Conservation (phyloP, 2,888 invertebrate species). For the Dryobotodes eremita region DNA sequence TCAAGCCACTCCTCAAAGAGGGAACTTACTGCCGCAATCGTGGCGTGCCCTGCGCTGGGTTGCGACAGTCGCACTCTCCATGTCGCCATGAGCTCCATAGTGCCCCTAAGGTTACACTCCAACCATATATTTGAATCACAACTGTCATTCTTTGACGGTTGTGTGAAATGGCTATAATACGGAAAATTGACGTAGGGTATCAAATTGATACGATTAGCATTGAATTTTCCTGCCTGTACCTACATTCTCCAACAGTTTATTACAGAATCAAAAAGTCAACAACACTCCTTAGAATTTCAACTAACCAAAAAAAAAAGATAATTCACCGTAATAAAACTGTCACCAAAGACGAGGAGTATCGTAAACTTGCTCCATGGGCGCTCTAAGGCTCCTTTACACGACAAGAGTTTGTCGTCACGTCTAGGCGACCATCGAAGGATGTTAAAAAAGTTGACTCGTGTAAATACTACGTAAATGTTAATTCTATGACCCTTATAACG, state of each 20-base stretch:
- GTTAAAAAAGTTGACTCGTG: background rate
- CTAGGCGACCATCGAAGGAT: background rate
- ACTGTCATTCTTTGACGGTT: background rate
- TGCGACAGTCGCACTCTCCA: too few species aligned
- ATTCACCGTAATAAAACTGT: conserved; percentile 36
- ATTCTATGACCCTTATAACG: too few species aligned
- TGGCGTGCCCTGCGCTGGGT: too few species aligned
- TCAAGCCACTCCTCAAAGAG: too few species aligned
- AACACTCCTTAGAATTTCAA: conserved; percentile 31
- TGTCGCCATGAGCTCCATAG: too few species aligned
- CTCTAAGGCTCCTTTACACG: background rate
- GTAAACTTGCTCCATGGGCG: conserved; percentile 30
- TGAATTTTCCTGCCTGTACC: background rate
- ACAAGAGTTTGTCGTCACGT: background rate
- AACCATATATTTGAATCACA: too few species aligned
- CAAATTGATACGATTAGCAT: background rate
- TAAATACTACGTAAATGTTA: background rate
- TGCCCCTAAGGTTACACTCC: too few species aligned
- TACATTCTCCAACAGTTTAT: conserved; percentile 3
- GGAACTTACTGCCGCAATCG: too few species aligned
- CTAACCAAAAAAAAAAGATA: conserved; percentile 32
- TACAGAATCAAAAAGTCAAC: conserved; percentile 28
- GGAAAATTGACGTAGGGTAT: background rate
- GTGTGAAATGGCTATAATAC: too few species aligned
- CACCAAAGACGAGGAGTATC: conserved; percentile 18